Evolutionary conservation across 2,113 vertebrate species (phyloP).

Genomic region (Spheniscus mendiculus): DNA sequence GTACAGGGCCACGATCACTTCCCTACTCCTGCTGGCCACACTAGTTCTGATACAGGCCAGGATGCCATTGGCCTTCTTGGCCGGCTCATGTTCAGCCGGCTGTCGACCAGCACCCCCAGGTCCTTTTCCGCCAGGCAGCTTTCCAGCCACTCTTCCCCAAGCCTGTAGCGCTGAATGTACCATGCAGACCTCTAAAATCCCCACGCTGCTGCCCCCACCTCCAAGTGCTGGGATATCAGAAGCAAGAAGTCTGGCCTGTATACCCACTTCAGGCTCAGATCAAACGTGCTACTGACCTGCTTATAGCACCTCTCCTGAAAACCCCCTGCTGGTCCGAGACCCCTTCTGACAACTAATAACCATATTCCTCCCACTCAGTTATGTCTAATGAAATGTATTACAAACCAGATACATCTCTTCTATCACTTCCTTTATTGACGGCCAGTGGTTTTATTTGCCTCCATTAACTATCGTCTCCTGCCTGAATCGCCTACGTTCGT

Average conservation of each 20-base stretch:
- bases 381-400: background rate
- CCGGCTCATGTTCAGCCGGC: no score
- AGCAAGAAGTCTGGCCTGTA: background rate
- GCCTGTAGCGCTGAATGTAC: no score
- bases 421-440: background rate
- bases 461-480: background rate
- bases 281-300: background rate
- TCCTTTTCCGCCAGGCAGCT: no score
- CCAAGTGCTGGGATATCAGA: background rate
- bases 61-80: no score
- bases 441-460: background rate
- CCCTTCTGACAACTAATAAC: background rate
- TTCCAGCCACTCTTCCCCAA: no score
- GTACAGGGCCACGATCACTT: no score
- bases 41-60: no score
- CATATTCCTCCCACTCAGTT: background rate
- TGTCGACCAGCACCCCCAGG: no score
- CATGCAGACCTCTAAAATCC: background rate
- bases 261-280: background rate
- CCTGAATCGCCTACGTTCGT: accelerated
- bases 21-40: no score
- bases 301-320: background rate
- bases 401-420: background rate
- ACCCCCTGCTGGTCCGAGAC: background rate
- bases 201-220: accelerated